These are phyloP conservation scores for Leucopternis melanops DNA, from an alignment of 2,113 vertebrate genomes.

Conservation along the genomic window DNA sequence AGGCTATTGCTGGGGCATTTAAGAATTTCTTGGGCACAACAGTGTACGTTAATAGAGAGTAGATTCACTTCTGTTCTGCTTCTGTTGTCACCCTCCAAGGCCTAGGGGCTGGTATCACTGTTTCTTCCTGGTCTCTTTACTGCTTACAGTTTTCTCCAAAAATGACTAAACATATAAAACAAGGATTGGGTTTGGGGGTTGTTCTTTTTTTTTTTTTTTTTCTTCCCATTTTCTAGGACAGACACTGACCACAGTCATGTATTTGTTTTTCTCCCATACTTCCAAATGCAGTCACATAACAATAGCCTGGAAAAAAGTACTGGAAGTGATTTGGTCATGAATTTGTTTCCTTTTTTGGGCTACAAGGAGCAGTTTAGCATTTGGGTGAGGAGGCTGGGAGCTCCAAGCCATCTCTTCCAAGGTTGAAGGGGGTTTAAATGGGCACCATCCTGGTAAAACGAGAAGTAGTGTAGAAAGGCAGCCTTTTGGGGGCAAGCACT, in stretches of 20 bases:
- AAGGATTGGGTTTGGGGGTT: background rate
- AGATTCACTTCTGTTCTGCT: background rate
- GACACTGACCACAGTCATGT: conserved; percentile 34
- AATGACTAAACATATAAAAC: background rate
- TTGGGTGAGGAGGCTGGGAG: background rate
- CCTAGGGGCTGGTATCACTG: background rate
- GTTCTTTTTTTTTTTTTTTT: background rate
- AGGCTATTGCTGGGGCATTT: background rate
- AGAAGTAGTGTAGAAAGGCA: background rate
- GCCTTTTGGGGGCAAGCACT: background rate
- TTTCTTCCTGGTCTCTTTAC: background rate
- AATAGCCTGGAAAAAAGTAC: conserved; percentile 31
- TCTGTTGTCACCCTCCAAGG: background rate
- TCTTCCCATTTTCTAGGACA: background rate
- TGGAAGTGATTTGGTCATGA: conserved; percentile 11
- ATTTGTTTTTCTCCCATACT: conserved; percentile 19
- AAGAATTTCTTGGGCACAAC: background rate
- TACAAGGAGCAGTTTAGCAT: background rate
- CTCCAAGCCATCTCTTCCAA: background rate
- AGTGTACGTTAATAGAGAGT: background rate
- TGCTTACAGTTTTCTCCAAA: background rate
- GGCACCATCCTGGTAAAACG: background rate
- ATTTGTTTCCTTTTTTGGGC: conserved; percentile 58
- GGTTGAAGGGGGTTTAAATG: background rate
- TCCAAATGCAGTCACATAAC: conserved; percentile 51